Evolutionary conservation across 2,797 vertebrate genomes (phyloP).

Genomic region (Galago senegalensis): DNA sequence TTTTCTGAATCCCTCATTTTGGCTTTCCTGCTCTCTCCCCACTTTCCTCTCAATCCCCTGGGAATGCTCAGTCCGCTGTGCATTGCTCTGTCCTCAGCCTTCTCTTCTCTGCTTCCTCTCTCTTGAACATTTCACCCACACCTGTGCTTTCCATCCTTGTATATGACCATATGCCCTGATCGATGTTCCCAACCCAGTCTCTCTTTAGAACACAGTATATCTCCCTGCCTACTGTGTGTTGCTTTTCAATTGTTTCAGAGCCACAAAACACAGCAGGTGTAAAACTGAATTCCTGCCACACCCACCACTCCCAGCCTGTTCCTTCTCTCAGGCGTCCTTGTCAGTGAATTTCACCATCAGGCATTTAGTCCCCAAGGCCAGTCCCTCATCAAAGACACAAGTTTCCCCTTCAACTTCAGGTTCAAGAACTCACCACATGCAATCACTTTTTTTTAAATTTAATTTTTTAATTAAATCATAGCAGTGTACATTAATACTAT

Average conservation of each 20-base stretch:
- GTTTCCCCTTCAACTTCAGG: background rate
- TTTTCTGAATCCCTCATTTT: background rate
- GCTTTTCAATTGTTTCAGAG: background rate
- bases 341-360: background rate
- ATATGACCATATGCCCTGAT: background rate
- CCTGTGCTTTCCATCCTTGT: background rate
- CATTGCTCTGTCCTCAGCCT: background rate
- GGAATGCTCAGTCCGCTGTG: background rate
- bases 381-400: background rate
- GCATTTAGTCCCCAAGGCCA: background rate
- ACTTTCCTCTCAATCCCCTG: too few species aligned
- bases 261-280: background rate
- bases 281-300: background rate
- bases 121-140: background rate
- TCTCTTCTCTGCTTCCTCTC: background rate
- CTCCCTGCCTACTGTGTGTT: fast-evolving
- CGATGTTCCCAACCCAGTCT: background rate
- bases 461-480: too few species aligned
- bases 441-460: background rate
- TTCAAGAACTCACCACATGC: background rate
- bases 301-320: too few species aligned
- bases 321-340: background rate
- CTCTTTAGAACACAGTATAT: background rate
- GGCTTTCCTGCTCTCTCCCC: background rate
- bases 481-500: too few species aligned